Percentiles rank a stretch among this genome's conserved stretches.
phyloP scores from a whole-genome alignment of 2,888 invertebrate species.

The Agriopis aurantiaria region DNA sequence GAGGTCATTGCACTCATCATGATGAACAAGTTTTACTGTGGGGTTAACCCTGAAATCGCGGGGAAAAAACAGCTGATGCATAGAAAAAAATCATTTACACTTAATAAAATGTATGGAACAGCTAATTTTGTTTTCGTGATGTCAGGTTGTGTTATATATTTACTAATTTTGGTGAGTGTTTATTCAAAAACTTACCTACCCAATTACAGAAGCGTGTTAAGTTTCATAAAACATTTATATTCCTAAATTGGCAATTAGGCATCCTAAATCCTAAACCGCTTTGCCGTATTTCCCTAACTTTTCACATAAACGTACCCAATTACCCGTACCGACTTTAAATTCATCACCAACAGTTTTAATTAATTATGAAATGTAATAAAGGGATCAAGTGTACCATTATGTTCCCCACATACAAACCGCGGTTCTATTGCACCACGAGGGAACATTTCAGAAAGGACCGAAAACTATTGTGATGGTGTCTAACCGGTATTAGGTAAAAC shows the following conservation, averaged over 20 bases:
- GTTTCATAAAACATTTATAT: conserved; percentile 3
- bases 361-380: conserved; percentile 67
- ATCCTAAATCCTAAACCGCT: conserved; percentile 21
- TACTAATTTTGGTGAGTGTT: too few relatives aligned
- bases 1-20: too few relatives aligned
- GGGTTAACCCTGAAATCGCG: too few relatives aligned
- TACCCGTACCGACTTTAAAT: conserved; percentile 46
- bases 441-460: conserved; percentile 51
- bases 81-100: too few relatives aligned
- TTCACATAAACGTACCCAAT: conserved; percentile 46
- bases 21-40: too few relatives aligned
- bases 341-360: conserved; percentile 58
- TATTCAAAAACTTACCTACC: neutral
- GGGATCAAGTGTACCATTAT: conserved; percentile 67
- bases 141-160: too few relatives aligned
- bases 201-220: neutral
- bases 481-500: conserved; percentile 10
- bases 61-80: too few relatives aligned
- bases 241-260: conserved; percentile 14
- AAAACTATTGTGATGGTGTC: neutral
- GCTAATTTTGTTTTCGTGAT: too few relatives aligned
- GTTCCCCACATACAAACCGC: conserved; percentile 44
- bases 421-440: conserved; percentile 62
- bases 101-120: too few relatives aligned
- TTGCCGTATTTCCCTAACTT: conserved; percentile 33